Evolutionary conservation across 2,113 vertebrate species (phyloP).

Genomic region (Grantiella picta): DNA sequence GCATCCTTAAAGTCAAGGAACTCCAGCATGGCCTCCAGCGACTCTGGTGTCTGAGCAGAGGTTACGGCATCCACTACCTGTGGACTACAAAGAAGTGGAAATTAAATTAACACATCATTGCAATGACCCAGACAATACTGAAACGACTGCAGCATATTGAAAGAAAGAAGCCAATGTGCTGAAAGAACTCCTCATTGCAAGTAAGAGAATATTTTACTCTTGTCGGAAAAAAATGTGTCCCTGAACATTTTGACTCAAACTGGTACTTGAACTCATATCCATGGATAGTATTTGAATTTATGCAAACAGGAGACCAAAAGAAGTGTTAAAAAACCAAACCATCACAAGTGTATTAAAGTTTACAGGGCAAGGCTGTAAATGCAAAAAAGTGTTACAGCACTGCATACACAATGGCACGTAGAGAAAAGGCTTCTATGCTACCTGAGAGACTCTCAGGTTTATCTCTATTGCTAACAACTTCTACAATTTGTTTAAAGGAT

Average conservation of each 20-base stretch:
- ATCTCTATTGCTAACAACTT: neutral
- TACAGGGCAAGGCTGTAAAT: neutral
- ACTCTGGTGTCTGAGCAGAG: constrained; percentile 87
- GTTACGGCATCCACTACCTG: constrained; percentile 92
- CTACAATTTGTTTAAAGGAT: neutral
- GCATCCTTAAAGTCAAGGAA: constrained; percentile 91
- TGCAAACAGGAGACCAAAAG: neutral
- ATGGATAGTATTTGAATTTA: neutral
- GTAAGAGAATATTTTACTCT: neutral
- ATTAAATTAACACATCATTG: neutral
- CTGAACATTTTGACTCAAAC: neutral
- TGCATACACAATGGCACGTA: neutral
- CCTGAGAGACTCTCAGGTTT: neutral
- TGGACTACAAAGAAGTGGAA: constrained; percentile 74
- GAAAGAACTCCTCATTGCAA: neutral
- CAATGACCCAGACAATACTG: neutral
- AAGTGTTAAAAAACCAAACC: neutral
- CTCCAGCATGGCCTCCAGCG: constrained; percentile 85
- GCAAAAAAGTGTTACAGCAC: neutral
- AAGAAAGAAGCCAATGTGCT: neutral
- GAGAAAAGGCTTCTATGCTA: neutral
- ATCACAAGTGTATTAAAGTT: neutral
- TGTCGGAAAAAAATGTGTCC: neutral
- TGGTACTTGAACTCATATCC: neutral
- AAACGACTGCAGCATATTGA: neutral